A percentile compares a stretch with the other conserved stretches of the same genome.
phyloP scores from a whole-genome alignment of 1,140 invertebrate species.

The Lamellibrachia luymesi region DNA sequence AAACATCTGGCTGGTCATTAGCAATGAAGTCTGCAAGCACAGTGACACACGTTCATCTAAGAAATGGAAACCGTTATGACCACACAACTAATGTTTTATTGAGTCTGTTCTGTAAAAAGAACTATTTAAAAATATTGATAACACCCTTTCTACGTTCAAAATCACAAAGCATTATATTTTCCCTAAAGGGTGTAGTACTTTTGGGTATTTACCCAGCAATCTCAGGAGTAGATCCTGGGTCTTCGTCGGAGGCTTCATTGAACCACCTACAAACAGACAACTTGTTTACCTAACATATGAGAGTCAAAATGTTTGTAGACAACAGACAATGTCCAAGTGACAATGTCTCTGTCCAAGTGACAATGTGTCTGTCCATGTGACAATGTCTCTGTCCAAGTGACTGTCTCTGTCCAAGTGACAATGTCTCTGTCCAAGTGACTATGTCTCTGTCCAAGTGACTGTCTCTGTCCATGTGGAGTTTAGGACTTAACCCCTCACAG shows the following conservation, averaged over 20 bases:
- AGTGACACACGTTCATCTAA: not conserved
- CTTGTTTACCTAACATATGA: not conserved
- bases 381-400: too few species aligned
- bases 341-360: too few species aligned
- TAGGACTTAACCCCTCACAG: too few species aligned
- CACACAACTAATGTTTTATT: not conserved
- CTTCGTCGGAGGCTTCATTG: constrained; percentile 49
- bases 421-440: too few species aligned
- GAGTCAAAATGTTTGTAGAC: not conserved
- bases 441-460: too few species aligned
- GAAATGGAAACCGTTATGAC: not conserved
- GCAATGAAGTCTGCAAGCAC: not conserved
- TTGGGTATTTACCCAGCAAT: constrained; percentile 62
- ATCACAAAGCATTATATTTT: too few species aligned
- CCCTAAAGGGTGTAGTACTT: constrained; percentile 37
- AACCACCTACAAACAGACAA: constrained; percentile 44
- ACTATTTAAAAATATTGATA: too few species aligned
- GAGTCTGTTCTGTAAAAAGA: too few species aligned
- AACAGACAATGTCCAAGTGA: not conserved
- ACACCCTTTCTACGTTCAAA: too few species aligned
- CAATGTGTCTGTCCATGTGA: too few species aligned
- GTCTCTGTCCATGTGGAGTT: too few species aligned
- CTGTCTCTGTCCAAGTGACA: too few species aligned
- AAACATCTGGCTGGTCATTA: not conserved
- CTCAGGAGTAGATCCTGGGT: constrained; percentile 61